Base-by-base conservation (phyloP, 2,797 vertebrate genomes). In the Myotis myotis region DNA sequence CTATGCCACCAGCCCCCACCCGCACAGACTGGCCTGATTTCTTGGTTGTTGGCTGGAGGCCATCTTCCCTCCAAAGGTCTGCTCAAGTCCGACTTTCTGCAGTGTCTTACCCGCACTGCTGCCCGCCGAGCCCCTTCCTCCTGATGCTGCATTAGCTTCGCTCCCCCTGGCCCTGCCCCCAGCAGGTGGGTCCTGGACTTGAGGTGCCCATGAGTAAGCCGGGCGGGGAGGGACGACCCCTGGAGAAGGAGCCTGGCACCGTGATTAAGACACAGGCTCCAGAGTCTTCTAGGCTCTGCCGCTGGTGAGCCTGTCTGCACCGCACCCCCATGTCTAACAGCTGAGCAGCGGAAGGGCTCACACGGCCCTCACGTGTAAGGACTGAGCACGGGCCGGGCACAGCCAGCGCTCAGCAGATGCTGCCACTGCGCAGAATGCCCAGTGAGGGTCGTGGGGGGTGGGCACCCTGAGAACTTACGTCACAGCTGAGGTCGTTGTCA, bases 401-500 rank as follows among this genome's bases (percentile, higher is more conserved):
- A 11, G 55, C 19, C 68, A n/a, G 28, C 72, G 16, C 81, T 33
- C 17, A 17, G 89, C 64, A 22, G 80, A 74, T 5, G 30, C 53
- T 3, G 1, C 41, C 8, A 3, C 10, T 2, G 20, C 0, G 6
- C 2, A 0, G 2, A 25, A 71, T 0, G 4, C 51, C 91, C 36
- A 1, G 5, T 1, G 23, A 30, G 75, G 85, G n/a, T 62, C n/a
- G 0, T 0, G 3, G 23, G 60, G 71, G 53, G 22, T 25, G 28
- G 30, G 23, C 71, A 49, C 57, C 90, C 72, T 6, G 1, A 87
- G n/a, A 38, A 98, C 98, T 99, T 98, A 99, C 99, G 57, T 99
- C 99, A 95, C 99, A 99, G 96, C 98, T 98, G 94, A 99, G 98
- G 94, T 99, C 99, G 20, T 99, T 99, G 98, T 99, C 99, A 22